These are phyloP conservation scores for Bombyx mori DNA, from an alignment of 1,140 invertebrate species.

Conservation along the genomic window ASM3026992v2 NC_085116.1:16063001-16063500, in stretches of 20 bases:
- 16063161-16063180: conserved; percentile 50
- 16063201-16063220: conserved; percentile 29
- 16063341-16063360: conserved; percentile 40
- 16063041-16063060: conserved; percentile 78
- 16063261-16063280: conserved; percentile 39
- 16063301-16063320: conserved; percentile 28
- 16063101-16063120: conserved; percentile 81
- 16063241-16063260: conserved; percentile 28
- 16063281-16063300: conserved; percentile 38
- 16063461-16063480: conserved; percentile 14
- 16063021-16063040: conserved; percentile 76
- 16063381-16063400: conserved; percentile 34
- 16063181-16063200: conserved; percentile 42
- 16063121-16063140: conserved; percentile 67
- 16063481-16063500: conserved; percentile 12
- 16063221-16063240: conserved; percentile 36
- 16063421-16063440: conserved; percentile 29
- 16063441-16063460: conserved; percentile 25
- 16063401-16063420: conserved; percentile 34
- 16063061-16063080: conserved; percentile 85
- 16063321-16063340: conserved; percentile 21
- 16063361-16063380: conserved; percentile 44
- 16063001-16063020: conserved; percentile 75
- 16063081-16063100: conserved; percentile 80
- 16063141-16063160: conserved; percentile 61